Percentiles rank a stretch among this genome's conserved stretches.
Conservation (phyloP, 2,888 invertebrate genomes). For the Cylindroiulus punctatus region DNA sequence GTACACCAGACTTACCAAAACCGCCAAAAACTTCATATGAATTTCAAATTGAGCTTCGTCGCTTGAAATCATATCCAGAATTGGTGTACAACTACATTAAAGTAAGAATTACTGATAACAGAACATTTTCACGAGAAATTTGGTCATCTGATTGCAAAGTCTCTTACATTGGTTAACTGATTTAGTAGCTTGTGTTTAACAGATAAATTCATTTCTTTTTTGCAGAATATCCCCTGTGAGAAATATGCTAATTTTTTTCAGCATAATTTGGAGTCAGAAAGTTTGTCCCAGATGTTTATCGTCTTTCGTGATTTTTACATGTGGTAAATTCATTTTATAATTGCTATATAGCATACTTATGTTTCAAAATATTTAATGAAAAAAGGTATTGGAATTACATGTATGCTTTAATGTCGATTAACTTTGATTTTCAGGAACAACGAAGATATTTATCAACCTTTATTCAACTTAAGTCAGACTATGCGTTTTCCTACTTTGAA, state of each 20-base stretch:
- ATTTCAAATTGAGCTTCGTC: slow-evolving; percentile 46
- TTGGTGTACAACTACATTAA: slow-evolving; percentile 44
- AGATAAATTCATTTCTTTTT: not conserved
- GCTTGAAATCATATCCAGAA: slow-evolving; percentile 52
- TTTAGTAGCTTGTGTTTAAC: not conserved
- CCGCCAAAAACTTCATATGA: slow-evolving; percentile 41
- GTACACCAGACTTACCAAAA: not conserved
- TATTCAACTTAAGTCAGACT: slow-evolving; percentile 1
- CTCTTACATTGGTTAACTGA: no score
- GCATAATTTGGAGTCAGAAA: slow-evolving; percentile 46
- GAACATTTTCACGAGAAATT: no score
- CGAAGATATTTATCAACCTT: slow-evolving; percentile 43
- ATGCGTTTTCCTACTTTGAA: slow-evolving; percentile 23
- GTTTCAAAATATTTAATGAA: no score
- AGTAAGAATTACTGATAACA: slow-evolving; percentile 26
- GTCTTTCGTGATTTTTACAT: slow-evolving; percentile 42
- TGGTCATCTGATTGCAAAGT: no score
- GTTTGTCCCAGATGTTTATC: slow-evolving; percentile 44
- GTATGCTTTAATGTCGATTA: no score
- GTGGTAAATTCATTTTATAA: no score
- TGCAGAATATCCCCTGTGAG: slow-evolving; percentile 36
- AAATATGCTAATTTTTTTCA: slow-evolving; percentile 47
- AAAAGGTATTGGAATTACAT: no score
- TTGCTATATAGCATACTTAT: no score
- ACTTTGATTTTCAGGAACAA: slow-evolving; percentile 50